Evolutionary conservation across 2,113 vertebrate species (phyloP).

Genomic region (Amia ocellicauda): DNA sequence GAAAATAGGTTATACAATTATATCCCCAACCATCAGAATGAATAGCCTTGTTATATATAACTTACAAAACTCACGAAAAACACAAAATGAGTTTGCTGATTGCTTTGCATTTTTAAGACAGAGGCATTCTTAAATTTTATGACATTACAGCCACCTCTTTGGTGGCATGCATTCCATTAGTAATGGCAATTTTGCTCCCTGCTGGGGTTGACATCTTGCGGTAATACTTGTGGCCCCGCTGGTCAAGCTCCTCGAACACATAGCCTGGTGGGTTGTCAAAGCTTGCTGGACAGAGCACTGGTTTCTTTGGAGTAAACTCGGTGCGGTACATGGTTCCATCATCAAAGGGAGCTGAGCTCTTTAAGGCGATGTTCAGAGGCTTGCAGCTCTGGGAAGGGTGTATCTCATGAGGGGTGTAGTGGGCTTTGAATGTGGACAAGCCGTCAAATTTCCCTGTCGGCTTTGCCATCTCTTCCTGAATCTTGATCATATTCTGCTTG

Average conservation of each 20-base stretch:
- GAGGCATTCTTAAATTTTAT: slow-evolving; percentile 28
- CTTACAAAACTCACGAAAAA: neutral
- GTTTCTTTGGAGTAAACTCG: slow-evolving; percentile 66
- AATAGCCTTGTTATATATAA: neutral
- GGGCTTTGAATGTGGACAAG: slow-evolving; percentile 73
- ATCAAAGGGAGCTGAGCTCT: slow-evolving; percentile 51
- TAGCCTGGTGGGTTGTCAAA: slow-evolving; percentile 62
- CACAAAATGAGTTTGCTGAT: neutral
- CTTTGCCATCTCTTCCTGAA: slow-evolving; percentile 53
- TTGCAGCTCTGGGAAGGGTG: slow-evolving; percentile 61
- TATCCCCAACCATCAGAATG: neutral
- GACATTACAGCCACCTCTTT: slow-evolving; percentile 51
- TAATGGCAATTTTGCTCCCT: slow-evolving; percentile 1
- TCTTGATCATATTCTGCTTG: slow-evolving; percentile 51
- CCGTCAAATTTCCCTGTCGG: slow-evolving; percentile 67
- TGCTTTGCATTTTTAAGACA: neutral
- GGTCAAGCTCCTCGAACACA: slow-evolving; percentile 59
- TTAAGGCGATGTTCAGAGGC: slow-evolving; percentile 37
- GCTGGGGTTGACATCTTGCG: slow-evolving; percentile 43
- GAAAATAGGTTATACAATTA: no score
- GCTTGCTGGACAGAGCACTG: slow-evolving; percentile 65
- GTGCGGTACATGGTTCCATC: slow-evolving; percentile 62
- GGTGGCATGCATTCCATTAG: slow-evolving; percentile 26
- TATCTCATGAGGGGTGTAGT: slow-evolving; percentile 63
- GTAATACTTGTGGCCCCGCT: slow-evolving; percentile 74